Percentiles rank a stretch among this genome's conserved stretches.
phyloP scores from a whole-genome alignment of 2,888 invertebrate genomes.

The Dynastes grantii region DNA sequence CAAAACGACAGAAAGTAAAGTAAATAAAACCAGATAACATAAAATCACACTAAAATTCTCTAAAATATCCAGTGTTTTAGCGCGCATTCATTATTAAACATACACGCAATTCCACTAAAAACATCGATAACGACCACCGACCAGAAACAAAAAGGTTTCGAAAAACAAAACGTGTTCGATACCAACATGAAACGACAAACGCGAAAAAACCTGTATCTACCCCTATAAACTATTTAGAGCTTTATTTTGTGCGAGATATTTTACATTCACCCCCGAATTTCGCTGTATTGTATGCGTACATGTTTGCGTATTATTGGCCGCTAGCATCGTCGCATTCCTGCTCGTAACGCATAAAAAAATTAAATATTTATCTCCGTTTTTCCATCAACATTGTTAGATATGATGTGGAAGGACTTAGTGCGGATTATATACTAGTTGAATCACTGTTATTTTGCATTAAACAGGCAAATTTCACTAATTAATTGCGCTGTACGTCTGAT shows the following conservation, averaged over 20 bases:
- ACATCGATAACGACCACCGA: slow-evolving; percentile 69
- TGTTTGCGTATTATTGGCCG: slow-evolving; percentile 1
- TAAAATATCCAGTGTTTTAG: slow-evolving; percentile 67
- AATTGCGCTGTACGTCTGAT: too few relatives aligned
- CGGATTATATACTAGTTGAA: too few relatives aligned
- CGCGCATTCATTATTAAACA: slow-evolving; percentile 67
- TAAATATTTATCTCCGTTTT: not conserved
- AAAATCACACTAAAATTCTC: slow-evolving; percentile 67
- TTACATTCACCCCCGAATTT: slow-evolving; percentile 46
- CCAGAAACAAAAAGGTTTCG: slow-evolving; percentile 62
- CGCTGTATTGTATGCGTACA: slow-evolving; percentile 4
- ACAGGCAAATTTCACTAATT: too few relatives aligned
- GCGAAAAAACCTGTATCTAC: slow-evolving; percentile 51
- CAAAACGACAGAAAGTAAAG: slow-evolving; percentile 58
- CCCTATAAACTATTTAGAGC: slow-evolving; percentile 52
- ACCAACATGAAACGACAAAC: slow-evolving; percentile 52
- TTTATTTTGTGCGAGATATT: slow-evolving; percentile 50
- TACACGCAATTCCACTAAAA: slow-evolving; percentile 71
- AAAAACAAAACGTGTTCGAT: slow-evolving; percentile 52
- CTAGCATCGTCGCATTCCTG: slow-evolving; percentile 18
- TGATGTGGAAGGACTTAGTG: too few relatives aligned
- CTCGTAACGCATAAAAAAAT: not conserved
- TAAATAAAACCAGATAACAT: slow-evolving; percentile 63
- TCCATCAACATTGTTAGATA: too few relatives aligned
- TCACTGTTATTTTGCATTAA: too few relatives aligned